A percentile compares a stretch with the other conserved stretches of the same genome.
Evolutionary conservation across 1,140 invertebrate genomes (phyloP).

Genomic region (Thrips palmi): DNA sequence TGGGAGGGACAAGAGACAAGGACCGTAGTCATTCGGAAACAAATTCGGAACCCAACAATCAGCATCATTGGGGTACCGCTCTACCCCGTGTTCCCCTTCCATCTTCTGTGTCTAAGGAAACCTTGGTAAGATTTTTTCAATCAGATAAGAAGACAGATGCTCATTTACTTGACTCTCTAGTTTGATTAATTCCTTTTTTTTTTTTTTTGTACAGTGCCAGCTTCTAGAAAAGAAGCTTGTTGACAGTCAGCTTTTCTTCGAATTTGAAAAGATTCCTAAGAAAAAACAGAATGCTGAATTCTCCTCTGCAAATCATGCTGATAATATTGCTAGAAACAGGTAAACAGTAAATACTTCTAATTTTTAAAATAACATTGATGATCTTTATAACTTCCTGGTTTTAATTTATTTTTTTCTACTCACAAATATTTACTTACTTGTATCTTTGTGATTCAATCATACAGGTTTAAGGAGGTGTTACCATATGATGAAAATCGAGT

Average conservation of each 20-base stretch:
- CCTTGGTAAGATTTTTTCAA: slow-evolving; percentile 34
- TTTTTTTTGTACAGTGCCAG: slow-evolving; percentile 42
- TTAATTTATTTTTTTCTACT: too few relatives aligned
- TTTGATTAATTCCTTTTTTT: slow-evolving; percentile 8
- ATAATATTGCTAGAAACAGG: slow-evolving; percentile 36
- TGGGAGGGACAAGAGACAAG: background rate
- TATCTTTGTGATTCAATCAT: too few relatives aligned
- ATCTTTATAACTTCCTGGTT: too few relatives aligned
- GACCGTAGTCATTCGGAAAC: slow-evolving; percentile 1
- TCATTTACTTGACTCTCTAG: slow-evolving; percentile 3
- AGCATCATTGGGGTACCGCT: slow-evolving; percentile 43
- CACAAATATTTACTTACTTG: too few relatives aligned
- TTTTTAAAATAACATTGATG: too few relatives aligned
- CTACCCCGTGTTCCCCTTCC: slow-evolving; percentile 44
- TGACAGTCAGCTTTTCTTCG: slow-evolving; percentile 63
- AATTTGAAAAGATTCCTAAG: slow-evolving; percentile 74
- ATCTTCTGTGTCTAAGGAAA: slow-evolving; percentile 52
- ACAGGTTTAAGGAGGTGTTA: slow-evolving; percentile 48
- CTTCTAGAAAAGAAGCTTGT: slow-evolving; percentile 60
- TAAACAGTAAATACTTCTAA: slow-evolving; percentile 11
- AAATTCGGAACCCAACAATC: slow-evolving; percentile 18
- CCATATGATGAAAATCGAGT: slow-evolving; percentile 81
- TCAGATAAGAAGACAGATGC: background rate
- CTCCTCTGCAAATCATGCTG: slow-evolving; percentile 40
- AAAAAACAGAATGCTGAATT: slow-evolving; percentile 48